phyloP scores from a whole-genome alignment of 2,888 invertebrate species.

The Ormyrus rosae region DNA sequence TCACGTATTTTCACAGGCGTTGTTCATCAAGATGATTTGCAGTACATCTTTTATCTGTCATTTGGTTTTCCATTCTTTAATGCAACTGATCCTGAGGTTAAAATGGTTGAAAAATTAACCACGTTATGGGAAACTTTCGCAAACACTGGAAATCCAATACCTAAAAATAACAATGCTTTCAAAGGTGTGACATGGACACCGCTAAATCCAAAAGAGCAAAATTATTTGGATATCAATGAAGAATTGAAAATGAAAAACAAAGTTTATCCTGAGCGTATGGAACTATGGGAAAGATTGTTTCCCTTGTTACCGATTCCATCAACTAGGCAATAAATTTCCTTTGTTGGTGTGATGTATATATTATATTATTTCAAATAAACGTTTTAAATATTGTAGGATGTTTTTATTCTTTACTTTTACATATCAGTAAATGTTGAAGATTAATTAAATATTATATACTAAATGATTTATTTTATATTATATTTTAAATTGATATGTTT shows the following conservation, averaged over 20 bases:
- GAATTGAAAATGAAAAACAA: slow-evolving; percentile 71
- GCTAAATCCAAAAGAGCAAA: slow-evolving; percentile 63
- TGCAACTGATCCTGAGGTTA: slow-evolving; percentile 73
- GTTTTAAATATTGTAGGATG: not conserved
- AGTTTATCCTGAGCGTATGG: slow-evolving; percentile 68
- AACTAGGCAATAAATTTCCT: too few species aligned
- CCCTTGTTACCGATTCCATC: not conserved
- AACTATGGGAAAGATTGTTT: slow-evolving; percentile 15
- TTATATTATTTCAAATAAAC: not conserved
- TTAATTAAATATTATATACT: too few species aligned
- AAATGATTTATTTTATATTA: too few species aligned
- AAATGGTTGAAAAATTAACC: slow-evolving; percentile 74
- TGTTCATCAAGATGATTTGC: slow-evolving; percentile 77
- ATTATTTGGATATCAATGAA: slow-evolving; percentile 71
- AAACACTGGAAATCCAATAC: slow-evolving; percentile 76
- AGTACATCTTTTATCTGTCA: slow-evolving; percentile 74
- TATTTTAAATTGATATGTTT: too few species aligned
- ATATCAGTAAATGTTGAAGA: not conserved
- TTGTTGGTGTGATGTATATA: too few species aligned
- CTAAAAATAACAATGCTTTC: slow-evolving; percentile 67
- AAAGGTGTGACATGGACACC: slow-evolving; percentile 72
- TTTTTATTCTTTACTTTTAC: not conserved
- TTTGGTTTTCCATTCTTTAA: slow-evolving; percentile 72
- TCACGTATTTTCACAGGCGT: slow-evolving; percentile 67
- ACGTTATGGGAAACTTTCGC: slow-evolving; percentile 75